These are phyloP conservation scores for Cyrtorhinus lividipennis DNA, from an alignment of 1,140 invertebrate species.

Conservation along the genomic window DNA sequence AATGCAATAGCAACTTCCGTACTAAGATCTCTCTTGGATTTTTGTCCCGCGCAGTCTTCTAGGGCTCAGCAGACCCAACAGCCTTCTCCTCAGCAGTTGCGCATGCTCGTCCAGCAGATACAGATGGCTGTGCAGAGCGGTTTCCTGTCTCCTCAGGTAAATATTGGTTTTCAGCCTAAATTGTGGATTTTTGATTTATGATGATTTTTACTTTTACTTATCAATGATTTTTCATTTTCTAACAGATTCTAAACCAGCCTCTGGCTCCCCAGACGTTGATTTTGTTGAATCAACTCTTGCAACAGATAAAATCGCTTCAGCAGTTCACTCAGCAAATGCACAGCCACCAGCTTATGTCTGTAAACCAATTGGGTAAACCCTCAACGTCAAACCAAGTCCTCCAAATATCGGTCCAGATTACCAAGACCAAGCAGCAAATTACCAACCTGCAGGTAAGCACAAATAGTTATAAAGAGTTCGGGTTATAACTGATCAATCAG, in stretches of 20 bases:
- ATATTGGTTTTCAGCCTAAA: no score
- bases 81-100: constrained; percentile 69
- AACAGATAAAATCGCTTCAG: constrained; percentile 67
- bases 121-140: constrained; percentile 86
- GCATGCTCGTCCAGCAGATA: constrained; percentile 87
- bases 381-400: constrained; percentile 46
- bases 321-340: constrained; percentile 31
- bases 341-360: constrained; percentile 5
- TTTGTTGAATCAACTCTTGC: constrained; percentile 71
- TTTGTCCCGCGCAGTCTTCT: constrained; percentile 30
- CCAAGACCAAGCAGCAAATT: constrained; percentile 88
- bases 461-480: neutral
- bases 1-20: no score
- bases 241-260: constrained; percentile 81
- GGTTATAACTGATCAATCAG: neutral
- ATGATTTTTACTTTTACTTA: no score
- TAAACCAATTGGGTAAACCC: constrained; percentile 40
- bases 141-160: constrained; percentile 60
- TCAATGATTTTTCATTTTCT: no score
- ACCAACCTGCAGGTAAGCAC: constrained; percentile 54
- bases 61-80: constrained; percentile 51
- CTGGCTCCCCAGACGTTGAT: constrained; percentile 84
- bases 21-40: no score
- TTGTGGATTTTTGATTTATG: no score
- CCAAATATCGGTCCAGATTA: constrained; percentile 65